Evolutionary conservation across 1,140 invertebrate species (phyloP), one percentile per base, ranked within the genome.

Genomic region (Lordiphosa mommai): DNA sequence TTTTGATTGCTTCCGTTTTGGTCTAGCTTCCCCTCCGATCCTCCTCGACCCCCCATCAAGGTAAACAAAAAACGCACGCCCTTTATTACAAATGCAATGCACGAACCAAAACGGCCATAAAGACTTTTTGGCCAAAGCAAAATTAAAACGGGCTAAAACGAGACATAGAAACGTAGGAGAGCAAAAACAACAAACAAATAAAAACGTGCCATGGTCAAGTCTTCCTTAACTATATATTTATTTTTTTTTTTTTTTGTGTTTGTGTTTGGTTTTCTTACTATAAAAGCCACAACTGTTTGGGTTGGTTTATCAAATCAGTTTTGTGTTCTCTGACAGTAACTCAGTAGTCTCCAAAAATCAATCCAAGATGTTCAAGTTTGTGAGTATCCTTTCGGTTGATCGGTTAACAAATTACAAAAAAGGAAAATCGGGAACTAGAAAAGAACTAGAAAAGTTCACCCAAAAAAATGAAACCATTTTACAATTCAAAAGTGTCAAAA

Each of bases 331-430:
- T 43, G 55, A 65, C 73, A 84, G 67, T 68, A 60, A 44, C 43
- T 41, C 46, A 56, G 71, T 46, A 66, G 55, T 30, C 51, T 49
- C 17, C 29, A 37, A 48, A 59, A 41, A 56, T 37, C 50, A 33
- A 47, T 36, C 2, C 85, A 88, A 88, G 50, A 88, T 88, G 86
- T 88, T 86, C 67, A 88, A 88, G 73, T 88, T 87, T 73, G 86
- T 88, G 76, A 88, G 86, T 88, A 72, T 46, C 10, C 17, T 20
- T 3, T 20, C 4, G 1, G 13, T 13, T 40, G 20, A 12, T 12
- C 8, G 5, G 23, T 48, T 5, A 13, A 20, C 13, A 6, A 34
- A 5, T 0, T 17, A 2, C 0, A 17, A 9, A 30, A 13, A 13
- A 2, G 17, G 3, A 4, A n/a, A n/a, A n/a, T n/a, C n/a, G n/a